Base-by-base conservation (phyloP, 2,113 vertebrate species). In the Mormyrus iriodes region DNA sequence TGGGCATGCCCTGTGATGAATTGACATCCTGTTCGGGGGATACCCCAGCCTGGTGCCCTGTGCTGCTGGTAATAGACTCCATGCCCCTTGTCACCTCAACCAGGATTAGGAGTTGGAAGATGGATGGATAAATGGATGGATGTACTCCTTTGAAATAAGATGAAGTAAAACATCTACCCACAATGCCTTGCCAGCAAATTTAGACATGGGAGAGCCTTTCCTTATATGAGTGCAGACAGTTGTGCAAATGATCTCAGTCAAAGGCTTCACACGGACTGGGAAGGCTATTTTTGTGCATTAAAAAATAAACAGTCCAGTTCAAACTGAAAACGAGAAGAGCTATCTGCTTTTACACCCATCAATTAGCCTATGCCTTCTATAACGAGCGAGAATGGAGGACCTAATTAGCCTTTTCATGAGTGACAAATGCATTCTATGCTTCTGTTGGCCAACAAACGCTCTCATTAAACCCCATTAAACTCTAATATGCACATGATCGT, bases 401-500 rank as follows among this genome's bases (percentile, higher is more conserved):
- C 91, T 92, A 92, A 95, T 95, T 94, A 94, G 92, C 93, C 84
- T 91, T 88, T 89, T 89, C 17, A 88, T 24, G 44, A 89, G 31
- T 90, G 90, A 91, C 89, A 89, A 91, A 91, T 91, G 90, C 55
- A 53, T 91, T 91, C 91, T 91, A 84, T 89, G 82, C 89, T 89
- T 90, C 85, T 46, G 10, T 90, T 88, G 92, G 91, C 92, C 92
- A 92, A 92, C 92, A 93, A 93, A 94, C 93, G 88, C 91, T 91
- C 92, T 94, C 93, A 94, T 96, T 95, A 94, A 31, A 91, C 91
- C 90, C 93, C 92, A 94, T 95, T 95, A 94, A 93, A 94, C 90
- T 88, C 91, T 93, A 94, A 95, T 95, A 94, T 94, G 93, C 94
- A 92, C 89, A 93, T 92, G 94, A 92, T 92, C 95, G 94, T 95